Evolutionary conservation across 2,888 invertebrate species (phyloP).

Genomic region (Mythimna loreyi): DNA sequence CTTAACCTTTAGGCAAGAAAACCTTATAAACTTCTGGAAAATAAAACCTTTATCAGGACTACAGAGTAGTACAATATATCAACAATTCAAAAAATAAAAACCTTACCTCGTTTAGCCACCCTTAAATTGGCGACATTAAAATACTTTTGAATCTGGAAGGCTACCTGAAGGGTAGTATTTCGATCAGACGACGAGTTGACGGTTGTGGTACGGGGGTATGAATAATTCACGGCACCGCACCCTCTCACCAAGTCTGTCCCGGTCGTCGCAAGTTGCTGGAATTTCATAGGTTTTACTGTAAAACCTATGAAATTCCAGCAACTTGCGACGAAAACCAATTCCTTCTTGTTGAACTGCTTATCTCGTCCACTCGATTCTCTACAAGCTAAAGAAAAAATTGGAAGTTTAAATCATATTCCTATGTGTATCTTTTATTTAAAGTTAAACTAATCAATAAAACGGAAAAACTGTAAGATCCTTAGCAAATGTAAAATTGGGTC

Average conservation of each 20-base stretch:
- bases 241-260: conserved; percentile 73
- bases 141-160: conserved; percentile 32
- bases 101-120: background rate
- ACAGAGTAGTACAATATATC: background rate
- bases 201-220: conserved; percentile 78
- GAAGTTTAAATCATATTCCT: background rate
- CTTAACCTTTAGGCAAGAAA: background rate
- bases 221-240: conserved; percentile 82
- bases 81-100: background rate
- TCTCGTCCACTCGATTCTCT: background rate
- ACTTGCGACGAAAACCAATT: too few species aligned
- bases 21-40: background rate
- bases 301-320: too few species aligned
- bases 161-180: conserved; percentile 62
- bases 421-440: conserved; percentile 12
- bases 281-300: conserved; percentile 25
- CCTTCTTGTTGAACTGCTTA: conserved; percentile 18
- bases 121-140: conserved; percentile 22
- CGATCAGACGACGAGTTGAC: conserved; percentile 76
- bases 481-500: conserved; percentile 35
- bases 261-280: conserved; percentile 36
- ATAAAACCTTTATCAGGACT: background rate
- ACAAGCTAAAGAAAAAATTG: background rate
- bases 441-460: conserved; percentile 27
- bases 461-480: conserved; percentile 10